These are phyloP conservation scores for Forbesichthys papilliferus DNA, from an alignment of 2,113 vertebrate genomes.

Conservation along the genomic window DNA sequence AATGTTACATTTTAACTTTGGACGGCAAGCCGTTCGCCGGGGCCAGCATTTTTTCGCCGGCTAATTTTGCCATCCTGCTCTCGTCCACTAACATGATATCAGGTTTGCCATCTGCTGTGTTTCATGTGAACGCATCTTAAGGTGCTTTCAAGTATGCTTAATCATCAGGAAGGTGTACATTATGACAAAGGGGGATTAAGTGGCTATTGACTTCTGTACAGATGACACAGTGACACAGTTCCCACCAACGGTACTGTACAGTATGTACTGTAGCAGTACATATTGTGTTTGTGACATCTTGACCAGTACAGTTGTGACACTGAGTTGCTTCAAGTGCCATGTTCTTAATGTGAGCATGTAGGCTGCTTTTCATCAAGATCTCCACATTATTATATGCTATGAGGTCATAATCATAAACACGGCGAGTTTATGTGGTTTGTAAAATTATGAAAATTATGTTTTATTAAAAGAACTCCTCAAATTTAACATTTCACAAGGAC, in stretches of 20 bases:
- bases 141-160: no score
- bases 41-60: no score
- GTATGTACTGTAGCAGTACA: slow-evolving; percentile 1
- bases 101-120: no score
- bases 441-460: background rate
- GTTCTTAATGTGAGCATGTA: background rate
- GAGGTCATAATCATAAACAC: background rate
- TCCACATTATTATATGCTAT: background rate
- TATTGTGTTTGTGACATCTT: background rate
- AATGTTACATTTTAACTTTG: no score
- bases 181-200: slow-evolving; percentile 4
- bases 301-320: background rate
- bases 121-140: no score
- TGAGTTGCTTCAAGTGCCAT: background rate
- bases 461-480: background rate
- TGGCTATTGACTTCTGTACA: slow-evolving; percentile 10
- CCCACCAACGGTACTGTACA: background rate
- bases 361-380: background rate
- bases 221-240: slow-evolving; percentile 16
- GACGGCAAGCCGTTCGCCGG: no score
- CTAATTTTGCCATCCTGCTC: no score
- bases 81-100: no score
- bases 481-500: slow-evolving; percentile 2
- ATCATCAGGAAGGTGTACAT: no score
- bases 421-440: background rate